Conservation (phyloP, 1,140 invertebrate species). For the Harpegnathos saltator region DNA sequence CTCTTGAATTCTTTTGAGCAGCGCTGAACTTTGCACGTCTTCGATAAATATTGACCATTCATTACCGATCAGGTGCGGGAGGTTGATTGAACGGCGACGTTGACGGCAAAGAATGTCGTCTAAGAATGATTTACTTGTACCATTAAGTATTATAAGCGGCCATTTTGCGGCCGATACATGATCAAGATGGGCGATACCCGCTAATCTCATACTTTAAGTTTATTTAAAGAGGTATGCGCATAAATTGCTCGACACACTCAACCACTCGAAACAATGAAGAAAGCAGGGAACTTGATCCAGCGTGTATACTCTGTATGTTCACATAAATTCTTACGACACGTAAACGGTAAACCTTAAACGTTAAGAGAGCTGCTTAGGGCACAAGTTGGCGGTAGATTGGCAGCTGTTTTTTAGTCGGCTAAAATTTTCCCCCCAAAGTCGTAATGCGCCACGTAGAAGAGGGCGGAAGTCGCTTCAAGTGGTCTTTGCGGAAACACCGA, state of each 20-base stretch:
- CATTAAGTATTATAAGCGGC: not conserved
- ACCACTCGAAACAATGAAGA: too few species aligned
- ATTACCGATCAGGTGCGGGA: not conserved
- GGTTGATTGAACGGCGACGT: not conserved
- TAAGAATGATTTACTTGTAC: not conserved
- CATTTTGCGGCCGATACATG: not conserved
- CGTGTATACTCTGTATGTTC: conserved; percentile 20
- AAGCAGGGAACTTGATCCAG: conserved; percentile 57
- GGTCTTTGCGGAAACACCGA: conserved; percentile 75
- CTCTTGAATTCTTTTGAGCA: too few species aligned
- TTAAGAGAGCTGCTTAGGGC: conserved; percentile 24
- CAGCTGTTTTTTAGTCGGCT: conserved; percentile 74
- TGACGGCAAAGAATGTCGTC: not conserved
- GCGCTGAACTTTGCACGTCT: not conserved
- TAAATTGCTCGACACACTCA: not conserved
- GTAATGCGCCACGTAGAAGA: conserved; percentile 64
- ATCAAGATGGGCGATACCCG: not conserved
- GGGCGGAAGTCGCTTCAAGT: conserved; percentile 79
- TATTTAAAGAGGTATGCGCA: not conserved
- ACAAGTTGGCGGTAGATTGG: conserved; percentile 57
- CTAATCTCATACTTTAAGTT: not conserved
- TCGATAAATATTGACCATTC: not conserved
- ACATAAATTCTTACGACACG: conserved; percentile 18
- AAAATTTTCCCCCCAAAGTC: conserved; percentile 67
- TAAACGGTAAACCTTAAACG: conserved; percentile 46